Evolutionary conservation across 2,888 invertebrate species (phyloP).

Genomic region (Hesperia comma): DNA sequence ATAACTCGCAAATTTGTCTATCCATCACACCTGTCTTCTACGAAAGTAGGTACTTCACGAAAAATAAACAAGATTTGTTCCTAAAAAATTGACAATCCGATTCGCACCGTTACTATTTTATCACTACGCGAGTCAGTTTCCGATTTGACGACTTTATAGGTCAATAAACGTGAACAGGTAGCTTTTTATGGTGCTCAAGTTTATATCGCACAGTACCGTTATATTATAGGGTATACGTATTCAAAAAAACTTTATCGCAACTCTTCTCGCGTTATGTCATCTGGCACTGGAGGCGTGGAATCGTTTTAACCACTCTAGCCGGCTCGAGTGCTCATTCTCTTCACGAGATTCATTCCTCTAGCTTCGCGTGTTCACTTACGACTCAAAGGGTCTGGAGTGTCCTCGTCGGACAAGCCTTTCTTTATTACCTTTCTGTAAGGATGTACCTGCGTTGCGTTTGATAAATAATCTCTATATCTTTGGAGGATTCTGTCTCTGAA

Average conservation of each 20-base stretch:
- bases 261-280: conserved; percentile 4
- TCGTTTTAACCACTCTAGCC: conserved; percentile 8
- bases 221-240: background rate
- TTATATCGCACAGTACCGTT: background rate
- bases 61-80: no score
- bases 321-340: conserved; percentile 9
- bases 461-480: background rate
- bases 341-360: conserved; percentile 11
- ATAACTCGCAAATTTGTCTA: no score
- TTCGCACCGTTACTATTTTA: no score
- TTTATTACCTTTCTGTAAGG: conserved; percentile 2
- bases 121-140: background rate
- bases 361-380: conserved; percentile 9
- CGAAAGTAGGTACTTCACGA: no score
- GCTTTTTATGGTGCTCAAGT: background rate
- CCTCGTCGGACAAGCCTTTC: conserved; percentile 3
- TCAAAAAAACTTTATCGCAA: background rate
- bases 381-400: conserved; percentile 6
- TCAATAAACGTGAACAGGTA: background rate
- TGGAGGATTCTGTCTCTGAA: background rate
- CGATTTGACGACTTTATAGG: background rate
- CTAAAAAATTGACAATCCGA: no score
- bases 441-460: background rate
- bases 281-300: background rate
- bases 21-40: no score